These are phyloP conservation scores for Varanus komodoensis DNA, from an alignment of 2,113 vertebrate species.

Conservation along the genomic window DNA sequence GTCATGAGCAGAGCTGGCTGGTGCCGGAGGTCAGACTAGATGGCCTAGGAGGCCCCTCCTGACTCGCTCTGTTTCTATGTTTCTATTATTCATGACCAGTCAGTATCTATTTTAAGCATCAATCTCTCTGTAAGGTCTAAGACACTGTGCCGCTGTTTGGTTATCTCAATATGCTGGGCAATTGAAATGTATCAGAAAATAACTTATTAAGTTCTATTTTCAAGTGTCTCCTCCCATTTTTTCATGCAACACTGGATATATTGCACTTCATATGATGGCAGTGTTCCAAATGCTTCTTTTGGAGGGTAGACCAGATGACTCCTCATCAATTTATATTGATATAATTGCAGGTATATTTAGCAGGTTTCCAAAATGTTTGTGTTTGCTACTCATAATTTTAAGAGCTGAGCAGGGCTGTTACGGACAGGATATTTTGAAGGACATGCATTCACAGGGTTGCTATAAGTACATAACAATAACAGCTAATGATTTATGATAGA, in stretches of 20 bases:
- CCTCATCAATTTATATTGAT: not conserved
- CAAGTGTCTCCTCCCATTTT: not conserved
- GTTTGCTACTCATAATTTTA: not conserved
- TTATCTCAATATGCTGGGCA: not conserved
- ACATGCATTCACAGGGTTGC: no score
- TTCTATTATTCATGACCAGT: no score
- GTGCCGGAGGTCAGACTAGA: no score
- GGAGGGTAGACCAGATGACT: not conserved
- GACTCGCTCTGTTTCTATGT: no score
- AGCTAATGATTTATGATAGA: not conserved
- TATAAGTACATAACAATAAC: no score
- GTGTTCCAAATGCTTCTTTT: not conserved
- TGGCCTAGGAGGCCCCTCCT: no score
- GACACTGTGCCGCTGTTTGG: not conserved
- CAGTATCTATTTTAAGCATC: not conserved
- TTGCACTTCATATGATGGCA: not conserved
- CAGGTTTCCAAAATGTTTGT: not conserved
- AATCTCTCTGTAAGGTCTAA: not conserved
- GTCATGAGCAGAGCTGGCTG: no score
- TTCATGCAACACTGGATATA: not conserved
- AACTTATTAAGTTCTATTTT: not conserved
- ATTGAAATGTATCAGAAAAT: not conserved
- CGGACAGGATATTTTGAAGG: no score
- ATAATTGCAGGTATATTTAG: not conserved
- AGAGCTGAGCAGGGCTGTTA: no score